Evolutionary conservation across 2,113 vertebrate genomes (phyloP).

Genomic region (Crotalus tigris): DNA sequence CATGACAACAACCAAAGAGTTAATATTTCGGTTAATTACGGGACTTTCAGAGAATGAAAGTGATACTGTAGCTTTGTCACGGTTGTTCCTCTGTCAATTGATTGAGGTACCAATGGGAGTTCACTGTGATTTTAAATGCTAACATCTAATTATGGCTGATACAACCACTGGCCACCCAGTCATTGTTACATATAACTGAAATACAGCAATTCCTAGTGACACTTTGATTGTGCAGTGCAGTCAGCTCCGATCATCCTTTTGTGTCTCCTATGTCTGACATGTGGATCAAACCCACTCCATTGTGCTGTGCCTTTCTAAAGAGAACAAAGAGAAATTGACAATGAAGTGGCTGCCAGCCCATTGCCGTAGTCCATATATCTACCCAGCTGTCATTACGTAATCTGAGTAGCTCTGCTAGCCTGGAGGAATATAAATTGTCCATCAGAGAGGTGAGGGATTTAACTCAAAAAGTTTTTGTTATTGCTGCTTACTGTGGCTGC

Average conservation of each 20-base stretch:
- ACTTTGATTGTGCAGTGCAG: conserved; percentile 44
- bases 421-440: conserved; percentile 24
- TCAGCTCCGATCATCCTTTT: conserved; percentile 55
- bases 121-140: conserved; percentile 20
- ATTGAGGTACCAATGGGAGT: not conserved
- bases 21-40: not conserved
- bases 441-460: conserved; percentile 27
- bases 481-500: not conserved
- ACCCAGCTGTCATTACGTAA: conserved; percentile 52
- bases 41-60: not conserved
- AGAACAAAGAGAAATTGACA: conserved; percentile 68
- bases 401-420: conserved; percentile 38
- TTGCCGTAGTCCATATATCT: conserved; percentile 69
- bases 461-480: conserved; percentile 1
- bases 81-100: not conserved
- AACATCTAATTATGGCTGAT: not conserved
- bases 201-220: conserved; percentile 1
- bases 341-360: conserved; percentile 60
- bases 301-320: conserved; percentile 59
- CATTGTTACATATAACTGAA: conserved; percentile 14
- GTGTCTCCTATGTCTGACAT: conserved; percentile 70
- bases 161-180: not conserved
- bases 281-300: conserved; percentile 64
- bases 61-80: conserved; percentile 5
- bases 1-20: not conserved